Evolutionary conservation across 2,113 vertebrate species (phyloP), one percentile per base, ranked within the genome.

Genomic region (Junco hyemalis): DNA sequence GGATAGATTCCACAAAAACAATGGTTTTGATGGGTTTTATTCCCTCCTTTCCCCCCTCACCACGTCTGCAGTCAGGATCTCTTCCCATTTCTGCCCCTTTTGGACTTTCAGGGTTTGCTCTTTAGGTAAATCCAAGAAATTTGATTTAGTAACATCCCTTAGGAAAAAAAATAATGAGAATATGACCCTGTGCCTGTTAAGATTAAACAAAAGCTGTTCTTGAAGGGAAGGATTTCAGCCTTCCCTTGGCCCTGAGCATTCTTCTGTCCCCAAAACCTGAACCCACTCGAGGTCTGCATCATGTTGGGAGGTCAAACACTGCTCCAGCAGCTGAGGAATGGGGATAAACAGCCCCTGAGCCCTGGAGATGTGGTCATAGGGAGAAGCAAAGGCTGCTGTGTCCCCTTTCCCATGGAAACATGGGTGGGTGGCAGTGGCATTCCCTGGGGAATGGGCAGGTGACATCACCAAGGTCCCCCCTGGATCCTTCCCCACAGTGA

Each of bases 141-240:
- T 48, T 0, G 35, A 47, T 74, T 70, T 51, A 57, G 33, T 12
- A 47, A 47, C 17, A 65, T 12, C n/a, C 12, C 24, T 79, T 7
- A 28, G 22, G 2, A 1, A 20, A 56, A 71, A 22, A 36, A 18
- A 14, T 6, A 5, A 3, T 0, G 8, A 38, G 38, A 33, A 0
- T 9, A 28, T 20, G 15, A 38, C 6, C 33, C 25, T 17, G 3
- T 28, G 25, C 17, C 9, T 18, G 12, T 33, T 40, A 33, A 72
- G 36, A 21, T 33, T 33, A 69, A 35, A 54, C 38, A 68, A 12
- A 9, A 19, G 4, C 26, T 36, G 24, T 9, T 29, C 14, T 38
- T 36, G 35, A 48, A 57, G 23, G 33, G 36, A 57, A 31, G 26
- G 15, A 21, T 72, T 77, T 54, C 47, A 36, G 35, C 4, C 23